Conservation (phyloP, 2,888 invertebrate species). For the Pseudolycoriella hygida region DNA sequence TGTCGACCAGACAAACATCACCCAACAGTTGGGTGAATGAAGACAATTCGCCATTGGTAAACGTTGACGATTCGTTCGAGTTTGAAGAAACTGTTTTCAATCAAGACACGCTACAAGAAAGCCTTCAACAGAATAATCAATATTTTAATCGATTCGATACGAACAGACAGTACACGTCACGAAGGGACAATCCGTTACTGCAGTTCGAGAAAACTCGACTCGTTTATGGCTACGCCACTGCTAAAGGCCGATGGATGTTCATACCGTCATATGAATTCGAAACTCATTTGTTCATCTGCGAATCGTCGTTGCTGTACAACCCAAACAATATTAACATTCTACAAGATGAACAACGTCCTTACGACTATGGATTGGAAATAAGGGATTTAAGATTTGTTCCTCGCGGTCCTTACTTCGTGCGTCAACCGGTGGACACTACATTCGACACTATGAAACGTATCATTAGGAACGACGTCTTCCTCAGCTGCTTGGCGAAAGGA, state of each 20-base stretch:
- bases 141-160: conserved; percentile 7
- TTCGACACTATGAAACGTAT: conserved; percentile 62
- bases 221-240: conserved; percentile 57
- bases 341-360: conserved; percentile 59
- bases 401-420: conserved; percentile 73
- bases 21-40: conserved; percentile 70
- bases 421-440: conserved; percentile 65
- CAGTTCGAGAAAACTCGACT: conserved; percentile 47
- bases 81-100: conserved; percentile 37
- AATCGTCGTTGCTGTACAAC: conserved; percentile 30
- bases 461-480: conserved; percentile 51
- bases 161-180: background rate
- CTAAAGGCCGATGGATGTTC: conserved; percentile 67
- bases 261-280: conserved; percentile 63
- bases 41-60: conserved; percentile 60
- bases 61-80: conserved; percentile 68
- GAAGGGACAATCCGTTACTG: conserved; percentile 2
- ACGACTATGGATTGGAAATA: conserved; percentile 72
- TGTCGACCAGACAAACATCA: conserved; percentile 57
- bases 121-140: conserved; percentile 4
- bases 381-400: conserved; percentile 61
- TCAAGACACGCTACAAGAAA: conserved; percentile 6
- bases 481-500: conserved; percentile 70
- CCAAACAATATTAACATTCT: conserved; percentile 51
- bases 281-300: conserved; percentile 68